Evolutionary conservation across 1,140 invertebrate species (phyloP).

Genomic region (Maconellicoccus hirsutus): DNA sequence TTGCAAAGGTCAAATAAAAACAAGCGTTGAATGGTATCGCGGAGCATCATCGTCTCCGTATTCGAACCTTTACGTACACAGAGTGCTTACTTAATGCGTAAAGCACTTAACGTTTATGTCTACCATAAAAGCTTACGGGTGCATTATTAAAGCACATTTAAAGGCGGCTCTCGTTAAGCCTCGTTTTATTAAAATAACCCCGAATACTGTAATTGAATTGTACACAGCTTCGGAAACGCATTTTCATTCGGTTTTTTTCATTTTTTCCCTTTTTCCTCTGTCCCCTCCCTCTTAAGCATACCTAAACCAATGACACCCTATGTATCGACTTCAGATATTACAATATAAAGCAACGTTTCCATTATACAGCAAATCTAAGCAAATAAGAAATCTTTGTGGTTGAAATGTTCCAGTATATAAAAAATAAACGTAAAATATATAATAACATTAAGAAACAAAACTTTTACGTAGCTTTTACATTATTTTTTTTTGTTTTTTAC

Average conservation of each 20-base stretch:
- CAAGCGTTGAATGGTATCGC: too few species aligned
- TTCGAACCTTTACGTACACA: not conserved
- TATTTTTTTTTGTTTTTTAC: not conserved
- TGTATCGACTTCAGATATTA: not conserved
- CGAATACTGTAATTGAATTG: conserved; percentile 2
- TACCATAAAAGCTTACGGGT: conserved; percentile 7
- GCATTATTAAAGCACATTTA: conserved; percentile 9
- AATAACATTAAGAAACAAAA: conserved; percentile 10
- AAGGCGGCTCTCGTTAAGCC: conserved; percentile 1
- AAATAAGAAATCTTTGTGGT: not conserved
- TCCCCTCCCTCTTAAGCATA: not conserved
- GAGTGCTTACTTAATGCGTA: conserved; percentile 1
- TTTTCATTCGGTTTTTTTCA: not conserved
- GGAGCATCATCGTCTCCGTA: not conserved
- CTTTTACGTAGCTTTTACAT: not conserved
- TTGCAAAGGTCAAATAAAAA: too few species aligned
- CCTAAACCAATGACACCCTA: not conserved
- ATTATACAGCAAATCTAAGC: not conserved
- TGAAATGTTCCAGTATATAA: not conserved
- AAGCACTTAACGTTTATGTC: conserved; percentile 8
- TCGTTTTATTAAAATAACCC: conserved; percentile 5
- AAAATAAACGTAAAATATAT: not conserved
- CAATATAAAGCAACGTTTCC: not conserved
- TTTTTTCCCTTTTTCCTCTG: not conserved
- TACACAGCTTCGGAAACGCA: not conserved